Conservation (phyloP, 2,113 vertebrate species). For the Neomonachus schauinslandi region DNA sequence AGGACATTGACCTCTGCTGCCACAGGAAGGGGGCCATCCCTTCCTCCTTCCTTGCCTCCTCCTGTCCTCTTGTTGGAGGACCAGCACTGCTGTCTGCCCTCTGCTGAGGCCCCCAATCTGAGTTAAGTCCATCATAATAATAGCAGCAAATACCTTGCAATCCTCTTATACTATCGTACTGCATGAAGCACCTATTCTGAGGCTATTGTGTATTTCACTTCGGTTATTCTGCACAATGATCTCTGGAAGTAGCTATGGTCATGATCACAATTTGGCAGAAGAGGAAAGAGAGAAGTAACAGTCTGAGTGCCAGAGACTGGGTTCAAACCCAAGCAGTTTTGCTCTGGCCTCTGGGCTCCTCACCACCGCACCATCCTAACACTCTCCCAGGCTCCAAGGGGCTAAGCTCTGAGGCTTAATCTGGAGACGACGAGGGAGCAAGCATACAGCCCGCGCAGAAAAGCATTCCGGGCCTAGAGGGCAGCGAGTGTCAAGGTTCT, state of each 20-base stretch:
- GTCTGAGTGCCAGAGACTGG: background rate
- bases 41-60: background rate
- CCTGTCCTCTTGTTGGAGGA: background rate
- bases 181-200: background rate
- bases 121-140: background rate
- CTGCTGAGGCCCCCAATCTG: background rate
- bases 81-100: background rate
- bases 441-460: accelerated
- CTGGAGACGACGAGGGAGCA: too few relatives aligned
- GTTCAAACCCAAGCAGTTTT: background rate
- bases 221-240: background rate
- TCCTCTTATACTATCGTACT: too few relatives aligned
- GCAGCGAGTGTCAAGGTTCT: background rate
- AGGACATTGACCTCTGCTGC: background rate
- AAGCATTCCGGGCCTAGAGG: background rate
- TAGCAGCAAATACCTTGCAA: background rate
- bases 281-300: background rate
- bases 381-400: background rate
- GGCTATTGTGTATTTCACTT: background rate
- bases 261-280: background rate
- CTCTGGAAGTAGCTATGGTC: background rate
- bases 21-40: background rate
- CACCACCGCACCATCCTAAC: background rate
- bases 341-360: background rate
- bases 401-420: background rate